Conservation (phyloP, 23 tunicate species). For the Oikopleura albicans region DNA sequence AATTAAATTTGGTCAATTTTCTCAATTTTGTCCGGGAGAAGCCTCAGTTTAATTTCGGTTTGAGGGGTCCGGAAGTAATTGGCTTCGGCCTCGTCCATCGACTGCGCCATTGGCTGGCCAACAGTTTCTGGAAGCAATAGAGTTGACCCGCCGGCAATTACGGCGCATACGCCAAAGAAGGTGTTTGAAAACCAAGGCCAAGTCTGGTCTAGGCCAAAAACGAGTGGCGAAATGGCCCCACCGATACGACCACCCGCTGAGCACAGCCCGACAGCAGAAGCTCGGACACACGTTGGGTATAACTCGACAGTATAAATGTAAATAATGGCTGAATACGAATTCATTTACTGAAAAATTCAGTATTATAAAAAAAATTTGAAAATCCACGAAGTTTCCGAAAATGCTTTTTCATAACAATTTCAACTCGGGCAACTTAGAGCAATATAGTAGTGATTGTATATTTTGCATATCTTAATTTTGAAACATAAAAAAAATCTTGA, state of each 20-base stretch:
- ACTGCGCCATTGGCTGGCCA: not conserved
- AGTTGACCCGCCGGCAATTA: not conserved
- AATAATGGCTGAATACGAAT: constrained; percentile 19
- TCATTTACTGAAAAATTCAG: constrained; percentile 20
- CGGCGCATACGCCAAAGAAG: not conserved
- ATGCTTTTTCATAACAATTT: no score
- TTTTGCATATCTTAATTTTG: no score
- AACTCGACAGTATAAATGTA: constrained; percentile 27
- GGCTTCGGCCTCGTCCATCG: constrained; percentile 1
- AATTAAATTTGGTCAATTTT: no score
- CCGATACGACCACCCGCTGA: constrained; percentile 14
- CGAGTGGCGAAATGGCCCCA: not conserved
- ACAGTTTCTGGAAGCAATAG: not conserved
- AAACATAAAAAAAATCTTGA: no score
- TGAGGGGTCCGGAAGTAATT: no score
- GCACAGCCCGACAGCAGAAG: constrained; percentile 22
- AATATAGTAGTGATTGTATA: no score
- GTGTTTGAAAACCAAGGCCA: constrained; percentile 13
- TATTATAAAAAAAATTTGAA: constrained; percentile 21
- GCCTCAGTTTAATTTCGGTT: no score
- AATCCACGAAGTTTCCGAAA: no score
- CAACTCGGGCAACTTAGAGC: no score
- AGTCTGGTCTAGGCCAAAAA: not conserved
- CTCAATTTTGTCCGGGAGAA: no score
- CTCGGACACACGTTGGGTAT: constrained; percentile 26